Base-by-base conservation (phyloP, 2,797 vertebrate genomes). In the Argya squamiceps region DNA sequence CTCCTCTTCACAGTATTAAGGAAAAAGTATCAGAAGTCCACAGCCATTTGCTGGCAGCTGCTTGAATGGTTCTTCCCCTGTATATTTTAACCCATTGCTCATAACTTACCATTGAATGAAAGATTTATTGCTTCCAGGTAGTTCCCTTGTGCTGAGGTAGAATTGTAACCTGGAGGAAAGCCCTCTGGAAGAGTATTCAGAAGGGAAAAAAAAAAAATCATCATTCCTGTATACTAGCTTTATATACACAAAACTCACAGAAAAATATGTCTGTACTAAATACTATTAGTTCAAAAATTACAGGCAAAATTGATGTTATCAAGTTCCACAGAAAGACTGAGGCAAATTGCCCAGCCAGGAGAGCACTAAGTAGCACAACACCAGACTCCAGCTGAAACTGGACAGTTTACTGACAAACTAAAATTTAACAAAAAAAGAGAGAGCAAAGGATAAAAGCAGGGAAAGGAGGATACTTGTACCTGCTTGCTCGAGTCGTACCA, bases 121-220 rank as follows among this genome's bases (percentile, higher is more conserved):
- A 99, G 98, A 96, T 99, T 99, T 95, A 99, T 99, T 89, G 99
- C 99, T 97, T 99, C 99, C 62, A 99, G 97, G 96, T 99, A 99
- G 98, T 99, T 99, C 68, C 99, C 99, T 95, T 99, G 99, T 78
- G 99, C 99, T 32, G 99, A 99, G 55, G 99, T 99, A 55, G 99
- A 99, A 97, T 99, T 99, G 76, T 97, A 98, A 67, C 99, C 99
- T 26, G 96, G 97, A 79, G 99, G 99, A 97, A 99, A 99, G 44
- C 98, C 99, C 97, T 99, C 99, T 99, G 95, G 47, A 59, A 89
- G 34, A 67, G 75, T 70, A 37, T 93, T 11, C 62, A n/a, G 63
- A 82, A 59, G 24, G 22, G 59, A 8, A 27, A 30, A 67, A 52
- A 44, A 44, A 62, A 23, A n/a, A 23, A 29, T 21, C 4, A 24